phyloP scores from a whole-genome alignment of 1,140 invertebrate species.

The Aphelinus atriplicis region DNA sequence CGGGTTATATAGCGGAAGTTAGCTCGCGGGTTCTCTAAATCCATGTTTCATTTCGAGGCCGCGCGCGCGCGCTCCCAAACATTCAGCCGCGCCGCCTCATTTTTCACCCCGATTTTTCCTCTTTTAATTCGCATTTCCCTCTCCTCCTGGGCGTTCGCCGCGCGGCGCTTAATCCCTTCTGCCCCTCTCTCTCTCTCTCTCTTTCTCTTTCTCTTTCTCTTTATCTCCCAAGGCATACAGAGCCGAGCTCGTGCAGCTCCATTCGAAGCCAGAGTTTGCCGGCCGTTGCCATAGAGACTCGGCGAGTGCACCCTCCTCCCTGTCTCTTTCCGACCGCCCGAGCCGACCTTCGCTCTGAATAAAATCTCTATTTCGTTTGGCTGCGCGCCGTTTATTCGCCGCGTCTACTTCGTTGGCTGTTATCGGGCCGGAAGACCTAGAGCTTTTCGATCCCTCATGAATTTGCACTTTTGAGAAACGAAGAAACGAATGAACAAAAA shows the following conservation, averaged over 20 bases:
- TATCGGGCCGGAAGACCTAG: too few species aligned
- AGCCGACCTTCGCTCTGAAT: background rate
- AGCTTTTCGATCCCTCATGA: too few species aligned
- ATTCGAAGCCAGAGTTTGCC: constrained; percentile 23
- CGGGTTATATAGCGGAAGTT: background rate
- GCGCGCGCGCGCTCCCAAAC: background rate
- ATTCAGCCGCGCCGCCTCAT: constrained; percentile 23
- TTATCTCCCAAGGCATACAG: constrained; percentile 4
- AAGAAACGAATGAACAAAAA: too few species aligned
- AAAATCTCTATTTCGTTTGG: constrained; percentile 27
- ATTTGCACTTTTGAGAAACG: too few species aligned
- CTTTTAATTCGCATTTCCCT: constrained; percentile 35
- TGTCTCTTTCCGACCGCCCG: background rate
- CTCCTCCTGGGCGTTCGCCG: background rate
- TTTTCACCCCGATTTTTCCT: constrained; percentile 37
- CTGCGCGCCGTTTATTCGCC: too few species aligned
- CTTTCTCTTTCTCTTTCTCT: background rate
- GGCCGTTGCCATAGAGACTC: constrained; percentile 24
- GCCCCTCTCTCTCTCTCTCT: constrained; percentile 2
- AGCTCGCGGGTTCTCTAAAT: background rate
- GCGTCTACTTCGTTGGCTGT: too few species aligned
- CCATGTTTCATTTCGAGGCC: constrained; percentile 28
- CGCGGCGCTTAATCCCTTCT: constrained; percentile 23
- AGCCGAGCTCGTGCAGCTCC: constrained; percentile 14
- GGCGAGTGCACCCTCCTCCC: background rate